Base-by-base conservation (phyloP, 2,113 vertebrate genomes). In the Phodopus roborovskii region DNA sequence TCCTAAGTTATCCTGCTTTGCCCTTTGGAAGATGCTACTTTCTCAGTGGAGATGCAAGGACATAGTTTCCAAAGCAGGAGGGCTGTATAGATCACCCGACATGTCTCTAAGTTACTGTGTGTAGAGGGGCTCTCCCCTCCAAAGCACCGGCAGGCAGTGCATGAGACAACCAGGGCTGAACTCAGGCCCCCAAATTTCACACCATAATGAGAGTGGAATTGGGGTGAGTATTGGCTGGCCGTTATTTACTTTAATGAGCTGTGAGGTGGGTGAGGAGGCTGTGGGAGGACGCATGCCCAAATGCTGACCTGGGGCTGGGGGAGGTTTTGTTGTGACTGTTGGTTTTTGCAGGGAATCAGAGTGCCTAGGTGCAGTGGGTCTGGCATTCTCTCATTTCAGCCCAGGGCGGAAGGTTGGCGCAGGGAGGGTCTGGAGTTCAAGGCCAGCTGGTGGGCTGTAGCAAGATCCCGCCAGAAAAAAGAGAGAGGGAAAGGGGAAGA, bases 11-110 rank as follows among this genome's bases (percentile, higher is more conserved):
- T 71, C 91, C 28, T 50, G 15, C n/a, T 84, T 84, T 81, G n/a
- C 22, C 68, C 20, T 94, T 92, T 79, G 82, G 62, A 78, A 88
- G 58, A 36, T 84, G 24, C 20, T 92, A 90, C 15, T 81, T 96
- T 88, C 70, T 75, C 48, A 36, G 30, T 84, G 83, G 26, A 5
- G 56, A 92, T 64, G 84, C 2, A 70, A 42, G 60, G 87, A 86
- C 48, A 11, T 15, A 56, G 33, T 74, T 79, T 90, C 88, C 86
- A 78, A 93, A 78, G 11, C 19, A 82, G 88, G 68, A 17, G 28
- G 93, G 36, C 68, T 33, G 62, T 81, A 60, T 45, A 12, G 30
- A 48, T 90, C 26, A 74, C 82, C 58, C 7, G 74, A 0, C 83
- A 88, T 20, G 79, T 60, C 82, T 53, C 58, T 8, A 75, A 88